phyloP scores from a whole-genome alignment of 2,888 invertebrate species.

The Litoditis marina region DNA sequence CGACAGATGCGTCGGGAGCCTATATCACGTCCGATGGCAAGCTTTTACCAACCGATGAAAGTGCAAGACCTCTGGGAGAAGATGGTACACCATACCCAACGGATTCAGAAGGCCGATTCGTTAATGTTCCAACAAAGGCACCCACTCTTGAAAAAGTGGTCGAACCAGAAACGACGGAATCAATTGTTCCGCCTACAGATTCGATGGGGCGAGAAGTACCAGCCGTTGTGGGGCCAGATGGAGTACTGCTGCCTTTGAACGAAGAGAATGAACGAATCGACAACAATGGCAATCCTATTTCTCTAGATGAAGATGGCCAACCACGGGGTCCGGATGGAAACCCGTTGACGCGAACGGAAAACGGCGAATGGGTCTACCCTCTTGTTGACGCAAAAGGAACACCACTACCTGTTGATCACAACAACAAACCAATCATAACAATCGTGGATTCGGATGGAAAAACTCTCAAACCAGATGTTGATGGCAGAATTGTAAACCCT shows the following conservation, averaged over 20 bases:
- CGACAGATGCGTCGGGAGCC: constrained; percentile 35
- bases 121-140: neutral
- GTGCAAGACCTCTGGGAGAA: constrained; percentile 21
- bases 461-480: constrained; percentile 24
- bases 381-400: constrained; percentile 42
- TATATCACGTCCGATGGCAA: constrained; percentile 20
- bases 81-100: constrained; percentile 37
- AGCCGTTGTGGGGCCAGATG: constrained; percentile 42
- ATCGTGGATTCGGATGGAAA: constrained; percentile 40
- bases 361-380: constrained; percentile 52
- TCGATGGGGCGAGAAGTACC: constrained; percentile 20
- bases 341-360: constrained; percentile 34
- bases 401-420: constrained; percentile 34
- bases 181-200: neutral
- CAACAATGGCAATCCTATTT: constrained; percentile 38
- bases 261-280: constrained; percentile 19
- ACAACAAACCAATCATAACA: constrained; percentile 35
- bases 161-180: too few species aligned
- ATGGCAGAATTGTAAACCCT: constrained; percentile 28
- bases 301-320: constrained; percentile 34
- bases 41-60: constrained; percentile 23
- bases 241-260: constrained; percentile 12
- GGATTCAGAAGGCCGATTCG: constrained; percentile 25
- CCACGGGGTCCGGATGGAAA: constrained; percentile 48
- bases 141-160: neutral